Evolutionary conservation across 2,888 invertebrate species (phyloP).

Genomic region (Agriotes lineatus): DNA sequence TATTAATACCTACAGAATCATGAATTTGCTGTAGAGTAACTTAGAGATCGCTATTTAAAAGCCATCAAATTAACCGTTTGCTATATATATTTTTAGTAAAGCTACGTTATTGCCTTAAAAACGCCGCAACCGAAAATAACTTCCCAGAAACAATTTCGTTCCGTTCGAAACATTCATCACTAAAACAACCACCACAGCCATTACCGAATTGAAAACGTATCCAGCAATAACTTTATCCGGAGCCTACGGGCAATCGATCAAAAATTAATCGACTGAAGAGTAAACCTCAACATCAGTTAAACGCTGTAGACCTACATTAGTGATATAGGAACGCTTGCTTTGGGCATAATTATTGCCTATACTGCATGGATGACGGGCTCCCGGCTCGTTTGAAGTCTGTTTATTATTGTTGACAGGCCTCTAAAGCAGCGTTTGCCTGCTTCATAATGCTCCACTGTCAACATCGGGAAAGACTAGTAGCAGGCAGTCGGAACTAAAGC

Average conservation of each 20-base stretch:
- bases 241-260: slow-evolving; percentile 9
- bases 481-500: not conserved
- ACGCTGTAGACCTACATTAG: slow-evolving; percentile 9
- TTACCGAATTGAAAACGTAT: not conserved
- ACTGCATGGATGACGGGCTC: slow-evolving; percentile 11
- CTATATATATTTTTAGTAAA: too few relatives aligned
- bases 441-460: slow-evolving; percentile 17
- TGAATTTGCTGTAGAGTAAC: too few relatives aligned
- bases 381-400: slow-evolving; percentile 23
- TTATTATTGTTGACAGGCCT: slow-evolving; percentile 26
- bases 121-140: too few relatives aligned
- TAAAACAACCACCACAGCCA: too few relatives aligned
- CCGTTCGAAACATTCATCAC: too few relatives aligned
- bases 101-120: too few relatives aligned
- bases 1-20: too few relatives aligned
- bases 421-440: slow-evolving; percentile 16
- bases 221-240: not conserved
- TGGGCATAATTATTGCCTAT: slow-evolving; percentile 25
- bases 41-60: too few relatives aligned
- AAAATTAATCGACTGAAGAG: slow-evolving; percentile 24
- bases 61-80: too few relatives aligned
- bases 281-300: slow-evolving; percentile 21
- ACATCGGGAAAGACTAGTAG: slow-evolving; percentile 4
- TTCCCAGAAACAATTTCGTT: too few relatives aligned
- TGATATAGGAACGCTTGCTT: slow-evolving; percentile 18